Evolutionary conservation across 2,797 vertebrate genomes (phyloP).

Genomic region (Nannoperca australis): DNA sequence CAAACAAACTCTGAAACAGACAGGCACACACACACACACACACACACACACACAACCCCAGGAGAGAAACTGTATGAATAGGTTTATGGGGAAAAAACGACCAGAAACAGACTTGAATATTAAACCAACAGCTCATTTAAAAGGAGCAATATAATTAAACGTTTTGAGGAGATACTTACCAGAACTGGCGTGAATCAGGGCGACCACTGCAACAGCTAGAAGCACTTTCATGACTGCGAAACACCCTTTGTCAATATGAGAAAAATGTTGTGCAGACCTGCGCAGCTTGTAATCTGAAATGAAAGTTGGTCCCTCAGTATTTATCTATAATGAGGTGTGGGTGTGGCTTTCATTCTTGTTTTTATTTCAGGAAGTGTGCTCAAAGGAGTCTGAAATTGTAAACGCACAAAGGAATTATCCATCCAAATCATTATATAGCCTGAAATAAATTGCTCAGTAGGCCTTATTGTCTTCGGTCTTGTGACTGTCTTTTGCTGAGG

Average conservation of each 20-base stretch:
- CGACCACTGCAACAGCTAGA: constrained; percentile 42
- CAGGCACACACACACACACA: constrained; percentile 2
- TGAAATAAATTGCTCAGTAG: background rate
- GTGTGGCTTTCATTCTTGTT: constrained; percentile 57
- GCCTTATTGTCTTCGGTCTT: background rate
- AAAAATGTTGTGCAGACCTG: background rate
- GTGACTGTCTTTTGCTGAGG: background rate
- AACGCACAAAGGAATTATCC: background rate
- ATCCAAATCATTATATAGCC: background rate
- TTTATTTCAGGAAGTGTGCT: constrained; percentile 47
- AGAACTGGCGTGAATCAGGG: constrained; percentile 61
- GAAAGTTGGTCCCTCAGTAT: constrained; percentile 50
- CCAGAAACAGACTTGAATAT: constrained; percentile 18
- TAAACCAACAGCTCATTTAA: constrained; percentile 32
- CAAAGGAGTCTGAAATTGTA: background rate
- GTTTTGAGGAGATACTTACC: constrained; percentile 73
- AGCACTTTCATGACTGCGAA: constrained; percentile 69
- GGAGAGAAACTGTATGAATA: constrained; percentile 14
- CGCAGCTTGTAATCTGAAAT: constrained; percentile 46
- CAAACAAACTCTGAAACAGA: constrained; percentile 26
- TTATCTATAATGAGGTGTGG: constrained; percentile 49
- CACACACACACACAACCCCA: constrained; percentile 5
- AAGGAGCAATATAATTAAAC: constrained; percentile 2
- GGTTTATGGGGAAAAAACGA: background rate
- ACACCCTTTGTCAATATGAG: background rate